Evolutionary conservation across 2,888 invertebrate genomes (phyloP).

Genomic region (Homarus gammarus): DNA sequence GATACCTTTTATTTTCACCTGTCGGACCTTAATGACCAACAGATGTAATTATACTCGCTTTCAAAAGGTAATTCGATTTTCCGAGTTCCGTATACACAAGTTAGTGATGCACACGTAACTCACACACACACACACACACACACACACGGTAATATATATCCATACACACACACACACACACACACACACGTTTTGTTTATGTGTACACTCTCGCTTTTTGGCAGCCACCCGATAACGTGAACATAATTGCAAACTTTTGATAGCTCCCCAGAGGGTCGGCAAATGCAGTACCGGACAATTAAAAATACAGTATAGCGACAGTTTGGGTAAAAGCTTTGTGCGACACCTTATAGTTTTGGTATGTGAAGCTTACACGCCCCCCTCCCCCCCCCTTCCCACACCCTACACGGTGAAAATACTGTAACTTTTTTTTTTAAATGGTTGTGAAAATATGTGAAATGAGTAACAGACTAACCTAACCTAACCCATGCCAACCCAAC

Average conservation of each 20-base stretch:
- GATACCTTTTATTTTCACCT: conserved; percentile 5
- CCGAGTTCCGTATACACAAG: background rate
- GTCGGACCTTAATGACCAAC: background rate
- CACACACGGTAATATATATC: background rate
- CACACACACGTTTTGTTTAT: background rate
- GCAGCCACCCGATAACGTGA: background rate
- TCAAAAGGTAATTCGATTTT: background rate
- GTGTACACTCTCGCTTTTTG: background rate
- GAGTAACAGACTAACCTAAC: no score
- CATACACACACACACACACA: no score
- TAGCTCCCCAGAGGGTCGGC: background rate
- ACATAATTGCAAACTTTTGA: conserved; percentile 2
- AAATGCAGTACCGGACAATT: background rate
- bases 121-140: no score
- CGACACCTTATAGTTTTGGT: background rate
- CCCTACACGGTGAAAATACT: no score
- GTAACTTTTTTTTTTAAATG: no score
- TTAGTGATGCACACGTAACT: background rate
- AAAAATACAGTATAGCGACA: background rate
- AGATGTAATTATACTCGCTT: conserved; percentile 9
- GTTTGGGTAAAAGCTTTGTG: background rate
- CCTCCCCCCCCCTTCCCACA: background rate
- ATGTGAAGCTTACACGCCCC: no score
- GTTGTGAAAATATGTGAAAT: no score
- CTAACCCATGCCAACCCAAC: no score